Percentiles rank a stretch among this genome's conserved stretches.
Evolutionary conservation across 2,888 invertebrate genomes (phyloP).

Genomic region (Rotaria macrura): DNA sequence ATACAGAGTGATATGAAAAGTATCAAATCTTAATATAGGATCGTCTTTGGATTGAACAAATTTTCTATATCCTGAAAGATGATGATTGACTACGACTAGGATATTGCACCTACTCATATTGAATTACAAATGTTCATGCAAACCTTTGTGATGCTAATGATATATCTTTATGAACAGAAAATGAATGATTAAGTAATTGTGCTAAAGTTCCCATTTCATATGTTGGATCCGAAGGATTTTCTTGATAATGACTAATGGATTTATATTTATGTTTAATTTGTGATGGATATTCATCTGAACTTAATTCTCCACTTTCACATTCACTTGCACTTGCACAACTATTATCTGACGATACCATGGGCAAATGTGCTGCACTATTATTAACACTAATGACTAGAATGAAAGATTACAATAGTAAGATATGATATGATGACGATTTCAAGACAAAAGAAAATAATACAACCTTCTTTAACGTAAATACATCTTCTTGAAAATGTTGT

Average conservation of each 20-base stretch:
- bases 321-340: background rate
- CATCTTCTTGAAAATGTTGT: background rate
- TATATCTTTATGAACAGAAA: background rate
- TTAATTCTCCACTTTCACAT: background rate
- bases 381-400: background rate
- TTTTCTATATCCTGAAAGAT: too few relatives aligned
- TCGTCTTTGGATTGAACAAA: too few relatives aligned
- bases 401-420: background rate
- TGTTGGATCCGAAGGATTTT: background rate
- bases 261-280: background rate
- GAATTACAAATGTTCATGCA: background rate
- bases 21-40: too few relatives aligned
- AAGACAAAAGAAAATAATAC: too few relatives aligned
- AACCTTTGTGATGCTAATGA: background rate
- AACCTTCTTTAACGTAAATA: background rate
- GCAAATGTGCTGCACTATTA: background rate
- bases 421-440: too few relatives aligned
- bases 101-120: too few relatives aligned
- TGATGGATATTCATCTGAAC: slow-evolving; percentile 10
- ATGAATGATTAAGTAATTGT: background rate
- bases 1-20: too few relatives aligned
- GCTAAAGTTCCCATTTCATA: background rate
- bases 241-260: background rate
- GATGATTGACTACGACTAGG: too few relatives aligned
- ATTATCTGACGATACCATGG: background rate